phyloP scores from a whole-genome alignment of 2,113 vertebrate genomes.

The Phocoena phocoena region DNA sequence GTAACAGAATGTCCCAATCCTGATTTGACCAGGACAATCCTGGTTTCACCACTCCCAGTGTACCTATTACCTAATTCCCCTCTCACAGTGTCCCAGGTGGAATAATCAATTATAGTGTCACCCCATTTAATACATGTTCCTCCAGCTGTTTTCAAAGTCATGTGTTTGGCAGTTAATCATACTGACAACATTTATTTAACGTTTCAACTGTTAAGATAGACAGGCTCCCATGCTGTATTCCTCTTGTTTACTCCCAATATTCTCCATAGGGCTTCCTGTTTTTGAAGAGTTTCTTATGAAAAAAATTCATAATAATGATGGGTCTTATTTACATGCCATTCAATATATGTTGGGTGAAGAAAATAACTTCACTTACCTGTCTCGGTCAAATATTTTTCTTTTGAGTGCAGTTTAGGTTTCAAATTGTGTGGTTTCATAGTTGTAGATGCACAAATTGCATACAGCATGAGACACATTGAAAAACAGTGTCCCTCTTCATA shows the following conservation, averaged over 20 bases:
- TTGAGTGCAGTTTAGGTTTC: slow-evolving; percentile 15
- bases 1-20: not conserved
- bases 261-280: not conserved
- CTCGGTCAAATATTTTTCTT: slow-evolving; percentile 30
- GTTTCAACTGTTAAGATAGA: not conserved
- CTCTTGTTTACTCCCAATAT: slow-evolving; percentile 12
- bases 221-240: not conserved
- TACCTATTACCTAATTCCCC: not conserved
- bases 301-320: slow-evolving; percentile 23
- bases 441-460: not conserved
- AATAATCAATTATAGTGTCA: not conserved
- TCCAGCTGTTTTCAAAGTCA: not conserved
- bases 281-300: slow-evolving; percentile 25
- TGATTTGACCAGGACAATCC: not conserved
- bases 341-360: not conserved
- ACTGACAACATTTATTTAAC: slow-evolving; percentile 24
- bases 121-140: not conserved
- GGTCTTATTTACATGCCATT: slow-evolving; percentile 43
- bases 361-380: not conserved
- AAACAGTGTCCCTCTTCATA: slow-evolving; percentile 13
- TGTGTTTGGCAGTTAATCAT: slow-evolving; percentile 29
- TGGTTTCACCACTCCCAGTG: not conserved
- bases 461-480: not conserved
- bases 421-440: not conserved
- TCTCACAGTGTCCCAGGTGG: not conserved